These are phyloP conservation scores for Muschampia plurimacula DNA, from an alignment of 2,888 invertebrate species.

Conservation along the genomic window DNA sequence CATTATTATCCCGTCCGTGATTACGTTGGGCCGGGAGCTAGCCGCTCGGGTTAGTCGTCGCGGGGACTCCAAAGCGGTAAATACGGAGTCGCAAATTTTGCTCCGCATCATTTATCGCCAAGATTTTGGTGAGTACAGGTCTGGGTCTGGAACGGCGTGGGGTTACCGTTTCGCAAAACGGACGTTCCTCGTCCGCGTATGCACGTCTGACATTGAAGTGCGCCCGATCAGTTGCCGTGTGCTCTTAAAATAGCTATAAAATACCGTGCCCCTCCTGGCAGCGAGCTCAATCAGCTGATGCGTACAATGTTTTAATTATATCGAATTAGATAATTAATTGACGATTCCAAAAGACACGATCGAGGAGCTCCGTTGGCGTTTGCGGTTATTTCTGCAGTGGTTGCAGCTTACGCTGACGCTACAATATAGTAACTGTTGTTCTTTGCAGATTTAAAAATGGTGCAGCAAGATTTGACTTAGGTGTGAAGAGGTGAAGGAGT, in stretches of 20 bases:
- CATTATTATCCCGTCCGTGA: conserved; percentile 83
- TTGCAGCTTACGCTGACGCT: background rate
- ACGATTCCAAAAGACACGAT: conserved; percentile 50
- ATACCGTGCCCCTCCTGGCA: conserved; percentile 82
- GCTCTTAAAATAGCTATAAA: conserved; percentile 84
- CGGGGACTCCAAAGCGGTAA: conserved; percentile 83
- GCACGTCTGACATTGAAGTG: conserved; percentile 77
- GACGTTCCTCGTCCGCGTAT: conserved; percentile 48
- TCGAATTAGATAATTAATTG: conserved; percentile 73
- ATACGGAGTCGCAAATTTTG: conserved; percentile 83
- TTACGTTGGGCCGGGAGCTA: conserved; percentile 79
- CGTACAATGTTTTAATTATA: conserved; percentile 75
- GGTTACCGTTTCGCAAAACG: conserved; percentile 44
- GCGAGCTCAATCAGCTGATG: conserved; percentile 81
- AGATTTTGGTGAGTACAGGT: conserved; percentile 78
- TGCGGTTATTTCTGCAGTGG: conserved; percentile 57
- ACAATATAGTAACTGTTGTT: conserved; percentile 45
- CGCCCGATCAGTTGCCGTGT: conserved; percentile 77
- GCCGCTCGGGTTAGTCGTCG: conserved; percentile 78
- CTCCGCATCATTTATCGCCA: conserved; percentile 82
- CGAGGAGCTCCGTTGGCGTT: conserved; percentile 58
- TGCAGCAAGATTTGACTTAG: conserved; percentile 86
- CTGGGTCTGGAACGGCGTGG: conserved; percentile 5
- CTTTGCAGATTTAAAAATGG: conserved; percentile 84
- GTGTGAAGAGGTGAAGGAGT: conserved; percentile 55